These are phyloP conservation scores for Pelobates fuscus DNA, from an alignment of 2,113 vertebrate species.

Conservation along the genomic window DNA sequence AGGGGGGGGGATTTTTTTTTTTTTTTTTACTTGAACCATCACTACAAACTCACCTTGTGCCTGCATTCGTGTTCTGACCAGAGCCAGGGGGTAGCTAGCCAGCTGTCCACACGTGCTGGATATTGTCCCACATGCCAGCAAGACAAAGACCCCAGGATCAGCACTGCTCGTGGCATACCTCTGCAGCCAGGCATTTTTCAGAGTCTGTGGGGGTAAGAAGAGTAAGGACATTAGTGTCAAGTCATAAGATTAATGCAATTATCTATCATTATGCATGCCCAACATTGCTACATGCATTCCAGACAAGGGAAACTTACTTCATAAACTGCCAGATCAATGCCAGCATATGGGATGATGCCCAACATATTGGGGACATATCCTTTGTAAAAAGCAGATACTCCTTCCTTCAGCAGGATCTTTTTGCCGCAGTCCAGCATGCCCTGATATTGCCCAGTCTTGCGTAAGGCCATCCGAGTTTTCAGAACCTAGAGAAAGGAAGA, in stretches of 20 bases:
- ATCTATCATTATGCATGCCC: no score
- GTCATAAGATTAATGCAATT: no score
- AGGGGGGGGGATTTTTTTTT: no score
- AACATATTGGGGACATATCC: constrained; percentile 95
- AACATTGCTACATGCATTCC: no score
- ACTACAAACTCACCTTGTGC: constrained; percentile 80
- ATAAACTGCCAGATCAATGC: constrained; percentile 94
- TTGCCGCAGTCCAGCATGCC: constrained; percentile 87
- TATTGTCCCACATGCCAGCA: constrained; percentile 91
- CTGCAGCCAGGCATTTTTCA: constrained; percentile 92
- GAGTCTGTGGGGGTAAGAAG: constrained; percentile 70
- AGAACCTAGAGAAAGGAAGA: constrained; percentile 74
- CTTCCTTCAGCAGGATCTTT: constrained; percentile 82
- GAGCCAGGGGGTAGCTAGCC: constrained; percentile 90
- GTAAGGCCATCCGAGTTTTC: constrained; percentile 89
- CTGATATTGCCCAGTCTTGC: constrained; percentile 85
- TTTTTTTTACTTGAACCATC: no score
- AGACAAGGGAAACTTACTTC: constrained; percentile 73
- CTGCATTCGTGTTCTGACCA: constrained; percentile 96
- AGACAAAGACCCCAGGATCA: constrained; percentile 89
- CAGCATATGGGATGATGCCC: constrained; percentile 94
- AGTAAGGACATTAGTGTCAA: neutral
- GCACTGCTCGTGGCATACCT: constrained; percentile 84
- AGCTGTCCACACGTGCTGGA: constrained; percentile 95
- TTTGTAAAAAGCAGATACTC: constrained; percentile 88